These are phyloP conservation scores for Phasia obesa DNA, from an alignment of 2,888 invertebrate genomes.

Conservation along the genomic window DNA sequence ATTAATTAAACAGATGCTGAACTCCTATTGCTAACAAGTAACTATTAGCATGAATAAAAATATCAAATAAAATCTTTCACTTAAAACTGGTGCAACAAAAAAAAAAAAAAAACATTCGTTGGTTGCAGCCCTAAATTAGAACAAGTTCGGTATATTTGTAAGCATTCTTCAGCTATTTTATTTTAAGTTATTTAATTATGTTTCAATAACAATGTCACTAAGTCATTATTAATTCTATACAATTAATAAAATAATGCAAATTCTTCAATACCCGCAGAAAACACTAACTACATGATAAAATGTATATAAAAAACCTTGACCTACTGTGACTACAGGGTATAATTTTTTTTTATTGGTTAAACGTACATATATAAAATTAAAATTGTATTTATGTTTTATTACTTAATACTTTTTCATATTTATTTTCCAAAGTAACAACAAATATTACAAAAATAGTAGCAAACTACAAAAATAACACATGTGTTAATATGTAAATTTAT, in stretches of 20 bases:
- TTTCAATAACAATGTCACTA: too few relatives aligned
- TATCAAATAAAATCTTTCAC: too few relatives aligned
- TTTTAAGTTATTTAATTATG: too few relatives aligned
- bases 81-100: too few relatives aligned
- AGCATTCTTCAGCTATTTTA: too few relatives aligned
- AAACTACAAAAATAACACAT: conserved; percentile 18
- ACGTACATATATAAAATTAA: conserved; percentile 6
- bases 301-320: conserved; percentile 55
- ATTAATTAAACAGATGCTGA: too few relatives aligned
- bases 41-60: too few relatives aligned
- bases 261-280: conserved; percentile 13
- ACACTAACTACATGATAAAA: conserved; percentile 7
- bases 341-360: conserved; percentile 3
- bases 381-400: conserved; percentile 13
- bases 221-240: not conserved
- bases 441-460: not conserved
- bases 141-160: too few relatives aligned
- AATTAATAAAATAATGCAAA: not conserved
- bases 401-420: not conserved
- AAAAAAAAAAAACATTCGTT: too few relatives aligned
- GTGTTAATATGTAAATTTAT: conserved; percentile 42
- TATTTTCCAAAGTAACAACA: not conserved
- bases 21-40: too few relatives aligned
- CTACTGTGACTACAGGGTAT: conserved; percentile 61
- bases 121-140: too few relatives aligned